Conservation (phyloP, 2,797 vertebrate species). For the Propithecus deckenii region DNA sequence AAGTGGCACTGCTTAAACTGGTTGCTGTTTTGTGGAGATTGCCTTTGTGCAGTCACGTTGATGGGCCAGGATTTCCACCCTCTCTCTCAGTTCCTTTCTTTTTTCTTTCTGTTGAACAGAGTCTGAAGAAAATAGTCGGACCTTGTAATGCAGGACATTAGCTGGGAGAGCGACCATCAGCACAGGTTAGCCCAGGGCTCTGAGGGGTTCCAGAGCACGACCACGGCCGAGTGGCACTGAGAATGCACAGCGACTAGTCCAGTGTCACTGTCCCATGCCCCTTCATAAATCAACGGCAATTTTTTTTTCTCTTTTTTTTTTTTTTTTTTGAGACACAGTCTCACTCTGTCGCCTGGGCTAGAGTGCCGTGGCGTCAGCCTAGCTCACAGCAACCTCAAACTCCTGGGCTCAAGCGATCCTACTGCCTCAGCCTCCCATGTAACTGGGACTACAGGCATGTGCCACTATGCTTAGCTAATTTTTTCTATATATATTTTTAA, state of each 20-base stretch:
- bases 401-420: too few species aligned
- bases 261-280: background rate
- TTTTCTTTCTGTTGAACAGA: background rate
- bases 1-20: background rate
- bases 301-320: background rate
- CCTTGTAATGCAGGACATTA: background rate
- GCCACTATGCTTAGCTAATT: too few species aligned
- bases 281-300: background rate
- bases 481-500: too few species aligned
- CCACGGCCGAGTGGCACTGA: background rate
- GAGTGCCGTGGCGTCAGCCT: too few species aligned
- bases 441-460: too few species aligned
- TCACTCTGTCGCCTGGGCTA: too few species aligned
- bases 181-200: background rate
- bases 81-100: background rate
- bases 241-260: background rate
- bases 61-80: background rate
- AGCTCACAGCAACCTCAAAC: too few species aligned
- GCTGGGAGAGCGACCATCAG: background rate
- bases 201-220: background rate
- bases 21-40: background rate
- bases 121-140: background rate
- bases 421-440: too few species aligned
- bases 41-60: rapidly evolving
- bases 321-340: too few species aligned